phyloP scores from a whole-genome alignment of 1,140 invertebrate species.

The Holcopasites calliopsidis region DNA sequence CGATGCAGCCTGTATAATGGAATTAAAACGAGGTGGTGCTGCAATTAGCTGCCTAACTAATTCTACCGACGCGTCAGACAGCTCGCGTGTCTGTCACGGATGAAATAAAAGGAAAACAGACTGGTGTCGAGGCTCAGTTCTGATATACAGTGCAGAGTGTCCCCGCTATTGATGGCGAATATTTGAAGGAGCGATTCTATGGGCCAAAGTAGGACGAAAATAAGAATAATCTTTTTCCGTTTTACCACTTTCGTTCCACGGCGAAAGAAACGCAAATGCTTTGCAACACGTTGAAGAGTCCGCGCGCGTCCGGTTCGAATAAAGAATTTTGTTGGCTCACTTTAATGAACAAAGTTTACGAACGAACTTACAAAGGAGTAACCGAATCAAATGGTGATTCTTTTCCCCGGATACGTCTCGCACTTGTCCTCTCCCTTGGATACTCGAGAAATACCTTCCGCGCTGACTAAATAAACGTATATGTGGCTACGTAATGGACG shows the following conservation, averaged over 20 bases:
- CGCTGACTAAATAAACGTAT: neutral
- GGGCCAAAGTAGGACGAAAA: too few relatives aligned
- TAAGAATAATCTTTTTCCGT: neutral
- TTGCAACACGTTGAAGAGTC: neutral
- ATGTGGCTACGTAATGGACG: slow-evolving; percentile 10
- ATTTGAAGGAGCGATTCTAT: too few relatives aligned
- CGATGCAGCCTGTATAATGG: slow-evolving; percentile 68
- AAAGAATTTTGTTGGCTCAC: slow-evolving; percentile 4
- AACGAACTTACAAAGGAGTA: neutral
- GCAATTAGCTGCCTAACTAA: slow-evolving; percentile 68
- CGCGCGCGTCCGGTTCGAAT: neutral
- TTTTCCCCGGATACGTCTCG: too few relatives aligned
- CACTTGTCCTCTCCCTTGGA: neutral
- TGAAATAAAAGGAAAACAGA: neutral
- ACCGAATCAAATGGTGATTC: slow-evolving; percentile 5
- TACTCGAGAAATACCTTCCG: neutral
- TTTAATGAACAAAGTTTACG: slow-evolving; percentile 19
- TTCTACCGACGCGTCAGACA: slow-evolving; percentile 42
- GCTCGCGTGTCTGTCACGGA: neutral
- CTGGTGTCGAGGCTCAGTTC: too few relatives aligned
- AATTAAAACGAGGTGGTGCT: slow-evolving; percentile 73
- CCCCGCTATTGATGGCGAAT: too few relatives aligned
- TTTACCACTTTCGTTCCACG: neutral
- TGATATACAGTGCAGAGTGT: too few relatives aligned
- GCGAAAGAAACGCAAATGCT: neutral